Conservation (phyloP, 2,888 invertebrate species). For the Zygothrica quintamaculata region DNA sequence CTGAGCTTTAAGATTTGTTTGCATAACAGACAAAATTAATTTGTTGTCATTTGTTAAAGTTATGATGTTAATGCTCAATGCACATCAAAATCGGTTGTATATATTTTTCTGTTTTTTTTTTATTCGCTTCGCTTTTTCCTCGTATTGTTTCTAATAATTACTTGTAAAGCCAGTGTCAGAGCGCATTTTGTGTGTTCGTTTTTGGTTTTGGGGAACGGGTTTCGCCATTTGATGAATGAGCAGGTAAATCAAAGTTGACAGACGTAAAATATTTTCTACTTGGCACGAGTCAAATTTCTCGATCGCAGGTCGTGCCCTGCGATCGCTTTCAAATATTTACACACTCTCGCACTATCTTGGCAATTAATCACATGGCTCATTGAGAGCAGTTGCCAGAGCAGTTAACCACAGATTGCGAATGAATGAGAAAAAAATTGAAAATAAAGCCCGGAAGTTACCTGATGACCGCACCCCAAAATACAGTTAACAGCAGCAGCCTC, state of each 20-base stretch:
- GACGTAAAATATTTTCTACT: constrained; percentile 70
- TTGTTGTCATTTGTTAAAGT: constrained; percentile 57
- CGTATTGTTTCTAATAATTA: constrained; percentile 26
- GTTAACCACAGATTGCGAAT: constrained; percentile 28
- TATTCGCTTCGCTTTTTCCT: constrained; percentile 26
- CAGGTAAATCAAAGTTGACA: constrained; percentile 73
- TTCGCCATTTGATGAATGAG: constrained; percentile 67
- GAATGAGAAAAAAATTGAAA: constrained; percentile 48
- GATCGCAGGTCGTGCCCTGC: constrained; percentile 51
- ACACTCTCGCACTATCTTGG: constrained; percentile 53
- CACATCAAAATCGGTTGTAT: constrained; percentile 49
- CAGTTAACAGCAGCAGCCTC: constrained; percentile 1
- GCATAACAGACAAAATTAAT: constrained; percentile 53
- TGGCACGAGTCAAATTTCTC: constrained; percentile 79
- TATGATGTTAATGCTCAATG: constrained; percentile 31
- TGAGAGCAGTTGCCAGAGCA: constrained; percentile 39
- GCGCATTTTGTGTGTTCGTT: constrained; percentile 4
- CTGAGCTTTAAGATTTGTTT: constrained; percentile 30
- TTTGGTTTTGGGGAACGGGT: constrained; percentile 16
- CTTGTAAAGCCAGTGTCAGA: constrained; percentile 15
- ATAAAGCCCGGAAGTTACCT: constrained; percentile 81
- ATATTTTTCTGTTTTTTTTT: too few species aligned
- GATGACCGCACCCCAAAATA: constrained; percentile 68
- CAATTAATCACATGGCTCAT: constrained; percentile 77
- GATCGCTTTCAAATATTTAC: constrained; percentile 57